Percentiles rank a stretch among this genome's conserved stretches.
Evolutionary conservation across 1,140 invertebrate species (phyloP).

Genomic region (Saxidomus purpurata): DNA sequence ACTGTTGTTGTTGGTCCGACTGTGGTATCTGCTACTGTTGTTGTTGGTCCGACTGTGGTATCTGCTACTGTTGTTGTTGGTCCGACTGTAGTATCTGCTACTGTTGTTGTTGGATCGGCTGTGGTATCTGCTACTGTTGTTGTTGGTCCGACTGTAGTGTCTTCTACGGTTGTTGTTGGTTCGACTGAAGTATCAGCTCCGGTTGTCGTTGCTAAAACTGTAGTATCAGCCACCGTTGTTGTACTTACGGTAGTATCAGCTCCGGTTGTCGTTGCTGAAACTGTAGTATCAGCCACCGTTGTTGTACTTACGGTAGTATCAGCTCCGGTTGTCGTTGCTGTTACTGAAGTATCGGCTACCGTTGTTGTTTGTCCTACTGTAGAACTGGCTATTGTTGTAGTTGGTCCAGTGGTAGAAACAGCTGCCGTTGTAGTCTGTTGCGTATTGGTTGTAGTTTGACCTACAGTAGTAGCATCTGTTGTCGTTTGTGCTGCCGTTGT

Average conservation of each 20-base stretch:
- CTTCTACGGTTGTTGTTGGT: constrained; percentile 1
- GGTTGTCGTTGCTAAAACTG: constrained; percentile 27
- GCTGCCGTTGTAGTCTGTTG: not conserved
- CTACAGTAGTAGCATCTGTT: not conserved
- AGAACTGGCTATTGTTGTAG: not conserved
- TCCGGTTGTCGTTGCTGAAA: constrained; percentile 31
- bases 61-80: constrained; percentile 6
- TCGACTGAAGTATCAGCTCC: not conserved
- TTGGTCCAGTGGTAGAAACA: not conserved
- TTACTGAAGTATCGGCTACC: constrained; percentile 27
- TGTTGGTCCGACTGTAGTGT: constrained; percentile 21
- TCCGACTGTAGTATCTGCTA: not conserved
- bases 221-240: constrained; percentile 31
- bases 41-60: constrained; percentile 12
- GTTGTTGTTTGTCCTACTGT: not conserved
- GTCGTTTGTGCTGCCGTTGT: not conserved
- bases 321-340: constrained; percentile 19
- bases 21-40: not conserved
- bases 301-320: not conserved
- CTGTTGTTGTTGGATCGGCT: not conserved
- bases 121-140: constrained; percentile 5
- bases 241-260: not conserved
- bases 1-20: constrained; percentile 1
- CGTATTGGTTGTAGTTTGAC: not conserved
- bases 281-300: constrained; percentile 29